These are phyloP conservation scores for Cossypha caffra DNA, from an alignment of 2,797 vertebrate genomes.

Conservation along the genomic window DNA sequence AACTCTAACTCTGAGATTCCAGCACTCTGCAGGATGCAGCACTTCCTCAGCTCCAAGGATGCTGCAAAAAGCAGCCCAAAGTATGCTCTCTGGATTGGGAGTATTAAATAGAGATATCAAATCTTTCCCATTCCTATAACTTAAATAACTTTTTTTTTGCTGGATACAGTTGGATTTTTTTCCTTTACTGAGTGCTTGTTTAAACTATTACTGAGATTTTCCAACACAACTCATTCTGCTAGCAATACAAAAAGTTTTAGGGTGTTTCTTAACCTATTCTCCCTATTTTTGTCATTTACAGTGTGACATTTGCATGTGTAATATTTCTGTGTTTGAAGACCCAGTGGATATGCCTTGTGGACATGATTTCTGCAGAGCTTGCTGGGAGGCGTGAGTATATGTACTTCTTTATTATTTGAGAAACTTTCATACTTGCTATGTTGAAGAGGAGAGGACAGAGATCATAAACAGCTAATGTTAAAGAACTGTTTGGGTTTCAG, in stretches of 20 bases:
- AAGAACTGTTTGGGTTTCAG: neutral
- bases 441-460: neutral
- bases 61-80: neutral
- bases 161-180: neutral
- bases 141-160: neutral
- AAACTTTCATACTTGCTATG: neutral
- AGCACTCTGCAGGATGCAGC: neutral
- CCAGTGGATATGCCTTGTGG: slow-evolving; percentile 96
- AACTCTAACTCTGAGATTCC: neutral
- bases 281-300: slow-evolving; percentile 72
- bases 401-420: neutral
- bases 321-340: slow-evolving; percentile 94
- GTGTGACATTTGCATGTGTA: slow-evolving; percentile 98
- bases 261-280: slow-evolving; percentile 44
- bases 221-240: neutral
- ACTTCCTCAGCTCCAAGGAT: neutral
- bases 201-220: neutral
- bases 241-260: neutral
- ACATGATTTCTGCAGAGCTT: slow-evolving; percentile 96
- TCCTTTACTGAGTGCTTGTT: neutral
- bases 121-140: neutral
- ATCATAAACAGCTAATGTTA: neutral
- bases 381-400: slow-evolving; percentile 95
- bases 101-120: neutral
- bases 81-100: neutral